Percentiles rank a stretch among this genome's conserved stretches.
These are phyloP conservation scores for Natrix natrix DNA, from an alignment of 2,797 vertebrate genomes.

Conservation along the genomic window DNA sequence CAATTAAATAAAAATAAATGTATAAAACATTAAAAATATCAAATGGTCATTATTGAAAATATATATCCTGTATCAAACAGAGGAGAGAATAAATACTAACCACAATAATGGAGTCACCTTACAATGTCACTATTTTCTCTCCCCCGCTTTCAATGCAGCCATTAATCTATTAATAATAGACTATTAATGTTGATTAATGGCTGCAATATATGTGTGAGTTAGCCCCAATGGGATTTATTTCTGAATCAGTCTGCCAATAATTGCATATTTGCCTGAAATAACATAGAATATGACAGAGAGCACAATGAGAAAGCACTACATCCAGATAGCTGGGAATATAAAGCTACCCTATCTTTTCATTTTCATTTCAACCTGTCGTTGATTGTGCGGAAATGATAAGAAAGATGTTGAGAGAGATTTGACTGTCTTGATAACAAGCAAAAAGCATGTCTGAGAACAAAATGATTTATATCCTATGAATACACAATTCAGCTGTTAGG, in stretches of 20 bases:
- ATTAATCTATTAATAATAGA: neutral
- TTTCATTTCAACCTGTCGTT: neutral
- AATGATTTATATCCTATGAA: neutral
- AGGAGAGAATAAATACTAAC: neutral
- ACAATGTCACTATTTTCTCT: neutral
- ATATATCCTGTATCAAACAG: neutral
- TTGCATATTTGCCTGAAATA: neutral
- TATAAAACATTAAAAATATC: neutral
- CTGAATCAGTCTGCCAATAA: neutral
- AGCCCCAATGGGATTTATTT: neutral
- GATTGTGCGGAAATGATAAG: neutral
- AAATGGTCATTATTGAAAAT: neutral
- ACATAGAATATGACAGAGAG: neutral
- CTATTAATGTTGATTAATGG: neutral
- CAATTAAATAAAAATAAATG: neutral
- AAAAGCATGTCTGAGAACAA: neutral
- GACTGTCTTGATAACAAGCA: neutral
- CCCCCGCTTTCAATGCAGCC: too few species aligned
- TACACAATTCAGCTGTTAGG: neutral
- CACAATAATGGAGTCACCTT: neutral
- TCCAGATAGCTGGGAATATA: neutral
- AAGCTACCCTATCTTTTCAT: neutral
- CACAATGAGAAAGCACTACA: neutral
- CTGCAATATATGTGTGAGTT: neutral
- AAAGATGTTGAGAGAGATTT: neutral